Conservation (phyloP, 2,113 vertebrate species). For the Sorex fumeus region DNA sequence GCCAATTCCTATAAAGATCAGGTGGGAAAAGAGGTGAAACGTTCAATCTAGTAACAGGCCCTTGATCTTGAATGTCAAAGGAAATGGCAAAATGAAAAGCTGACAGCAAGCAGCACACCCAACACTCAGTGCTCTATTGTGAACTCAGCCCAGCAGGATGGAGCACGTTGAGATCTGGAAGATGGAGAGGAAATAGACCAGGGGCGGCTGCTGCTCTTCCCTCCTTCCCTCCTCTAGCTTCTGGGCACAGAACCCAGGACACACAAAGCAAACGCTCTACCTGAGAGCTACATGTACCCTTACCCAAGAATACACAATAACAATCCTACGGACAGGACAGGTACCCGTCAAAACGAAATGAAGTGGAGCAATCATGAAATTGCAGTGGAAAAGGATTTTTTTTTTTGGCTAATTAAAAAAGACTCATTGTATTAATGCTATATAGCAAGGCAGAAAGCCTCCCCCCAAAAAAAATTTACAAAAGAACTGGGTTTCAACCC, state of each 20-base stretch:
- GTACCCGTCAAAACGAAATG: neutral
- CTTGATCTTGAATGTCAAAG: neutral
- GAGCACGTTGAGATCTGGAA: too few species aligned
- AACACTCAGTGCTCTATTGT: neutral
- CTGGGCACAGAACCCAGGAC: too few species aligned
- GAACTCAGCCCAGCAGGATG: too few species aligned
- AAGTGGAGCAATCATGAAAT: neutral
- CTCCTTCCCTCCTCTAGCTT: too few species aligned
- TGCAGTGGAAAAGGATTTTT: neutral
- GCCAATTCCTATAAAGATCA: neutral
- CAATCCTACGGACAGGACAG: neutral
- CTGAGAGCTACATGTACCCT: too few species aligned
- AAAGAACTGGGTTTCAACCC: neutral
- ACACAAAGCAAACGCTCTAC: too few species aligned
- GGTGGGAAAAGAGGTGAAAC: neutral
- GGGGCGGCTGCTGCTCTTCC: neutral
- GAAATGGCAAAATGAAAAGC: neutral
- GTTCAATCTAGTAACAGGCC: neutral
- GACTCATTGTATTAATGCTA: neutral
- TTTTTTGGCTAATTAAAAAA: neutral
- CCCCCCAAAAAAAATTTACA: constrained; percentile 32
- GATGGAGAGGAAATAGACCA: neutral
- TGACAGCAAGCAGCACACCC: neutral
- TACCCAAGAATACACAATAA: neutral
- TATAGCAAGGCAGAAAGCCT: neutral